Conservation (phyloP, 2,888 invertebrate genomes). For the Emmelina monodactyla region DNA sequence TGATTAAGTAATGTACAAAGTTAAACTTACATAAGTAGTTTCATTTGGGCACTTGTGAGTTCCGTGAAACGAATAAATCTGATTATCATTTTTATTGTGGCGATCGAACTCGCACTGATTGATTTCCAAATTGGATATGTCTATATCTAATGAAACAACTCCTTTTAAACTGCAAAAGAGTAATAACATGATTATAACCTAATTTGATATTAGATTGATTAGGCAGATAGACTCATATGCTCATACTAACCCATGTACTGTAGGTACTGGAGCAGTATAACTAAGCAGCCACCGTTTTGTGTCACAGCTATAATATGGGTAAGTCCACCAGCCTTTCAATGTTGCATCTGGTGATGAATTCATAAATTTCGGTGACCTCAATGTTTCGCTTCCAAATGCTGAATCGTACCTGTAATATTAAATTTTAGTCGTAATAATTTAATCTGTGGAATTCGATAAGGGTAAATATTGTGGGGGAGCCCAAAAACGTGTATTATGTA, state of each 20-base stretch:
- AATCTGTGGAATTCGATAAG: too few species aligned
- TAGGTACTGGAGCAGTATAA: constrained; percentile 73
- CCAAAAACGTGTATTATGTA: too few species aligned
- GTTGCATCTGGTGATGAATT: constrained; percentile 69
- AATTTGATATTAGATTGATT: too few species aligned
- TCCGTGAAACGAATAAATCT: constrained; percentile 83
- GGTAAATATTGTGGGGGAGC: too few species aligned
- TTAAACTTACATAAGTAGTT: constrained; percentile 77
- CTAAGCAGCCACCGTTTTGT: constrained; percentile 83
- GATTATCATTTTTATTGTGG: constrained; percentile 49
- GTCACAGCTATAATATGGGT: constrained; percentile 86
- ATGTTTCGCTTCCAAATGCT: constrained; percentile 65
- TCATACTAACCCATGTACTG: constrained; percentile 37
- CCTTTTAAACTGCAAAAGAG: constrained; percentile 43
- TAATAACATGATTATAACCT: neutral
- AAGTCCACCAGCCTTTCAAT: constrained; percentile 85
- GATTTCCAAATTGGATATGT: constrained; percentile 80
- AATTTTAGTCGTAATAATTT: too few species aligned
- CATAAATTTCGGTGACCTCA: constrained; percentile 75
- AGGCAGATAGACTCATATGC: too few species aligned
- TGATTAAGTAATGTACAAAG: too few species aligned
- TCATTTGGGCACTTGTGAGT: constrained; percentile 89
- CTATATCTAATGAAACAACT: constrained; percentile 74
- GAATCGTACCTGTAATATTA: constrained; percentile 65
- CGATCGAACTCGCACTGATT: constrained; percentile 80